Evolutionary conservation across 1,140 invertebrate genomes (phyloP).

Genomic region (Globodera ellingtonae): DNA sequence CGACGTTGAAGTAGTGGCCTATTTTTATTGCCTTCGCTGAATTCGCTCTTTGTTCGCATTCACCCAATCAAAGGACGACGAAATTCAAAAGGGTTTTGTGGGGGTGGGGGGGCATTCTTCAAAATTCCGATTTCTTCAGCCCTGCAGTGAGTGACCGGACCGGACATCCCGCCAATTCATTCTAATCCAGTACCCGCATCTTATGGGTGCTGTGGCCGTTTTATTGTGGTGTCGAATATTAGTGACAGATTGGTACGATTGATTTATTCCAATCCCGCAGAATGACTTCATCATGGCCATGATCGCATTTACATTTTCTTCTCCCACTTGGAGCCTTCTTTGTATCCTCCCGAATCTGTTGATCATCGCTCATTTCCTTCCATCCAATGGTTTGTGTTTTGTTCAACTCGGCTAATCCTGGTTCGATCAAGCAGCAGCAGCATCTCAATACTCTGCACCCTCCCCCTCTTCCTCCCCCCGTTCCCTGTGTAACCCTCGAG

Average conservation of each 20-base stretch:
- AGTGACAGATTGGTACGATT: too few relatives aligned
- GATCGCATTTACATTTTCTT: neutral
- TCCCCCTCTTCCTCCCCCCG: neutral
- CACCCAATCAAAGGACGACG: neutral
- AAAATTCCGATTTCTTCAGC: neutral
- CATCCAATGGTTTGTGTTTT: neutral
- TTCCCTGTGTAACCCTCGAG: constrained; percentile 6
- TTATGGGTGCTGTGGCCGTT: neutral
- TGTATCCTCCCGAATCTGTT: neutral
- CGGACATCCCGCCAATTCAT: neutral
- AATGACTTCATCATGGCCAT: too few relatives aligned
- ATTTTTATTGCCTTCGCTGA: neutral
- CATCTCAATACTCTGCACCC: neutral
- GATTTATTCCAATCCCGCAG: too few relatives aligned
- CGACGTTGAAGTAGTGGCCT: neutral
- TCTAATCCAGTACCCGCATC: neutral
- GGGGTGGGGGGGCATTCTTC: too few relatives aligned
- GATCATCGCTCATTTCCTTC: neutral
- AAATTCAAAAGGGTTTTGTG: neutral
- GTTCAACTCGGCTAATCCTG: neutral
- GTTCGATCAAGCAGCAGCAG: neutral
- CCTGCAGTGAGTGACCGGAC: neutral
- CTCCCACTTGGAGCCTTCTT: neutral
- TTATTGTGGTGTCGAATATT: too few relatives aligned
- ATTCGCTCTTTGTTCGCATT: neutral